Evolutionary conservation across 2,113 vertebrate genomes (phyloP).

Genomic region (Ptychochromis oligacanthus): DNA sequence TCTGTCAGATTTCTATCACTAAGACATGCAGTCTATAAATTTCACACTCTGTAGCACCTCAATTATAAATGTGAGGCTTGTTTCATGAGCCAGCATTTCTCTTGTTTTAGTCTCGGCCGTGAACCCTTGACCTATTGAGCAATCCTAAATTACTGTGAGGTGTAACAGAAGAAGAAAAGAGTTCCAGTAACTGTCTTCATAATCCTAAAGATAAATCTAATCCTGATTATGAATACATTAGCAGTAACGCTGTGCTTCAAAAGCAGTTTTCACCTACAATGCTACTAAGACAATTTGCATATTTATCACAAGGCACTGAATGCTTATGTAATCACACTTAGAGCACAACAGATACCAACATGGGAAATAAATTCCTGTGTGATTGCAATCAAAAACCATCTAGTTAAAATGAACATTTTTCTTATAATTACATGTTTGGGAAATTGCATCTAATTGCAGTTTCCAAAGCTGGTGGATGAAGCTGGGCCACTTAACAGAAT

Average conservation of each 20-base stretch:
- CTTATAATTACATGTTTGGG: constrained; percentile 52
- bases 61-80: constrained; percentile 39
- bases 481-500: constrained; percentile 1
- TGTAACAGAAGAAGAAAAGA: neutral
- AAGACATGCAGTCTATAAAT: constrained; percentile 33
- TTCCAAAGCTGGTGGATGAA: constrained; percentile 15
- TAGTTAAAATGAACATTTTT: constrained; percentile 29
- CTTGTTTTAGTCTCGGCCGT: neutral
- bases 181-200: neutral
- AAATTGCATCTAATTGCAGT: constrained; percentile 55
- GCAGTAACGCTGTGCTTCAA: neutral
- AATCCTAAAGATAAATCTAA: constrained; percentile 40
- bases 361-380: constrained; percentile 23
- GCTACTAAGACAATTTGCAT: constrained; percentile 26
- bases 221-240: constrained; percentile 42
- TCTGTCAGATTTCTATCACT: constrained; percentile 8
- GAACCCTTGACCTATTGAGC: constrained; percentile 32
- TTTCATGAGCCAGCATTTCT: constrained; percentile 50
- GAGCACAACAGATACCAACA: neutral
- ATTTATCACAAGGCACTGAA: constrained; percentile 28
- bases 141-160: constrained; percentile 33
- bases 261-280: constrained; percentile 13
- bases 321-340: constrained; percentile 1
- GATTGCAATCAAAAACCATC: constrained; percentile 52
- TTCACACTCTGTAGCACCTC: constrained; percentile 44